Conservation (phyloP, 2,888 invertebrate genomes). For the Congeria kusceri region DNA sequence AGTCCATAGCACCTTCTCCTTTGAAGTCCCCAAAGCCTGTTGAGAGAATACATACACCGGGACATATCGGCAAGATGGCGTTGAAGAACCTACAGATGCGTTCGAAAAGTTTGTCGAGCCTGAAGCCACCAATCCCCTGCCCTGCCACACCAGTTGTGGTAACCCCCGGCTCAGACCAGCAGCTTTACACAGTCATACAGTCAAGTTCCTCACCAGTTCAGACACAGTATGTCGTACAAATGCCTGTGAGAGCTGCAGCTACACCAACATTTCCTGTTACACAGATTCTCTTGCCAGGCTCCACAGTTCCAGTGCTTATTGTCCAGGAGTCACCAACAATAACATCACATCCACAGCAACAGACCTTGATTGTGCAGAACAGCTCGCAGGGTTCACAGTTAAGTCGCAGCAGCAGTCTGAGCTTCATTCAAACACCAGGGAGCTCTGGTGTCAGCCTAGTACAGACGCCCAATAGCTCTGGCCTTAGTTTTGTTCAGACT, state of each 20-base stretch:
- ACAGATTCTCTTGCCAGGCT: constrained; percentile 35
- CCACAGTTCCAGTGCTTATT: constrained; percentile 24
- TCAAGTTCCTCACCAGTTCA: constrained; percentile 14
- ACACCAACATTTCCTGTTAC: constrained; percentile 29
- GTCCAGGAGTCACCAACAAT: neutral
- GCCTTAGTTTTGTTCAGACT: neutral
- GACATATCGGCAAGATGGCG: constrained; percentile 48
- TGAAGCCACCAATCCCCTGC: neutral
- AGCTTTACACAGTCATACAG: neutral
- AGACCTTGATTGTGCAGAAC: constrained; percentile 21
- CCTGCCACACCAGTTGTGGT: constrained; percentile 1
- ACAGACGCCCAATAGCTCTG: too few relatives aligned
- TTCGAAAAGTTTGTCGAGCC: constrained; percentile 45
- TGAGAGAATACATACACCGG: constrained; percentile 17
- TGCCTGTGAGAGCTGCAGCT: neutral
- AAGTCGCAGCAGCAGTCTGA: neutral
- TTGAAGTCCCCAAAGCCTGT: constrained; percentile 19
- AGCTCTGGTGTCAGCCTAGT: too few relatives aligned
- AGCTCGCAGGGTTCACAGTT: constrained; percentile 4
- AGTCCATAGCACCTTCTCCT: constrained; percentile 11
- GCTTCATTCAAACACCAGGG: neutral
- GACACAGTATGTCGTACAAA: constrained; percentile 25
- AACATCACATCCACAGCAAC: constrained; percentile 21
- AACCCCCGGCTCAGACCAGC: neutral
- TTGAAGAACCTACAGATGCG: constrained; percentile 50